Conservation (phyloP, 35 echinoderm and acorn worm species). For the Apostichopus japonicus region DNA sequence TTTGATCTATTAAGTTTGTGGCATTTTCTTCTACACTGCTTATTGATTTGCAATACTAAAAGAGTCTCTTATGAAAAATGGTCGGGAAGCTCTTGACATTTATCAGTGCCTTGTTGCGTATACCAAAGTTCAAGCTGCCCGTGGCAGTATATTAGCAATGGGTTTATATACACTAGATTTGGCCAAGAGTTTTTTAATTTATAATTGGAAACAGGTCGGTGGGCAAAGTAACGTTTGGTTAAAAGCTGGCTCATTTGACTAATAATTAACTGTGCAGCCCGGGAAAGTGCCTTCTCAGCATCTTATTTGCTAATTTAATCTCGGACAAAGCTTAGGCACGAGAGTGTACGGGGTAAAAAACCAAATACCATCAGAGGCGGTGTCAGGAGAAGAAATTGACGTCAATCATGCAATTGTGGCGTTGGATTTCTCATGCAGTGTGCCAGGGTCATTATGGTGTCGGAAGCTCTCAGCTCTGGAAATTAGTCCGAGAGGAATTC, state of each 20-base stretch:
- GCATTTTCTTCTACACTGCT: neutral
- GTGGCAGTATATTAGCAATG: neutral
- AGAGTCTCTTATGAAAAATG: constrained; percentile 1
- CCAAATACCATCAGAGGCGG: constrained; percentile 37
- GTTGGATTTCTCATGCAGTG: constrained; percentile 40
- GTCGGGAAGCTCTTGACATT: constrained; percentile 11
- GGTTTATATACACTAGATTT: neutral
- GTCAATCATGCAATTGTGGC: constrained; percentile 31
- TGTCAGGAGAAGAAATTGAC: constrained; percentile 26
- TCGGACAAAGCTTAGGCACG: neutral
- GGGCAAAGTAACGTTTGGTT: constrained; percentile 37
- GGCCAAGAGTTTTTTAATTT: constrained; percentile 31
- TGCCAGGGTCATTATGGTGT: constrained; percentile 29
- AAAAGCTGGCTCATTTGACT: constrained; percentile 26
- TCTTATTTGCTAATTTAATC: constrained; percentile 42
- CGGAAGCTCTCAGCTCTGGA: neutral
- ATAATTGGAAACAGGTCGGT: constrained; percentile 33
- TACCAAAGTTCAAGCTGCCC: neutral
- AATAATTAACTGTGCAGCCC: constrained; percentile 33
- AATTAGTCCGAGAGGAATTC: constrained; percentile 31
- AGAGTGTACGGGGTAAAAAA: constrained; percentile 19
- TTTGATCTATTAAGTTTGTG: constrained; percentile 10
- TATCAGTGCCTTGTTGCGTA: constrained; percentile 14
- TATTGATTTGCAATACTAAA: constrained; percentile 7
- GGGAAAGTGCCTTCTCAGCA: constrained; percentile 10